A percentile compares a stretch with the other conserved stretches of the same genome.
These are phyloP conservation scores for Ardeotis arabs DNA, from an alignment of 2,113 vertebrate genomes.

Conservation along the genomic window DNA sequence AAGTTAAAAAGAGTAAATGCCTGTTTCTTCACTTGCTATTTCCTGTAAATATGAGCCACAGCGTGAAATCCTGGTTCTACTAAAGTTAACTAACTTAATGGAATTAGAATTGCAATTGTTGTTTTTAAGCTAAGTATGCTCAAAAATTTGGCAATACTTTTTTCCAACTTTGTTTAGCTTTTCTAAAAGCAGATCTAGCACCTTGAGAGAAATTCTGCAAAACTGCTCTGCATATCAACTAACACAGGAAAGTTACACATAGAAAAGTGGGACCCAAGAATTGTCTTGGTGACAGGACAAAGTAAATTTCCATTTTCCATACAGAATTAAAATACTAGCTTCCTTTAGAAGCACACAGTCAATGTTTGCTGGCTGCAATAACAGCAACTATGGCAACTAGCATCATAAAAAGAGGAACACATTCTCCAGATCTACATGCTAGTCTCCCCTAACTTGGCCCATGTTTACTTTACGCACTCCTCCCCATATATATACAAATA, in stretches of 20 bases:
- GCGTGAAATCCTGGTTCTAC: neutral
- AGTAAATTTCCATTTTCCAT: neutral
- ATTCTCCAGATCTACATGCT: neutral
- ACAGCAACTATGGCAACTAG: neutral
- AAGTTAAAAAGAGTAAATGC: neutral
- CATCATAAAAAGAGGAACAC: neutral
- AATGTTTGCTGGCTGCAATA: neutral
- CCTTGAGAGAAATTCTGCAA: neutral
- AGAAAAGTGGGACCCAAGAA: neutral
- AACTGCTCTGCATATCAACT: neutral
- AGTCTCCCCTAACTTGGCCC: neutral
- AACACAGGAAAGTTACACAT: neutral
- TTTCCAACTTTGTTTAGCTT: neutral
- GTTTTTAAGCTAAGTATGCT: neutral
- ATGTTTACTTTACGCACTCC: neutral
- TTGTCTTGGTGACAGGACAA: neutral
- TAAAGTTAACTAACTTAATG: neutral
- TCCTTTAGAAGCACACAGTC: neutral
- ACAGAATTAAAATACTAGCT: neutral
- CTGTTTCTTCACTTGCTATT: neutral
- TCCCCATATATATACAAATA: neutral
- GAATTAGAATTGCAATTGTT: neutral
- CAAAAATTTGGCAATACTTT: neutral
- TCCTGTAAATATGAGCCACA: neutral
- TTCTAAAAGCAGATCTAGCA: neutral